phyloP scores from a whole-genome alignment of 2,113 vertebrate genomes.

The Microcebus griseorufus region DNA sequence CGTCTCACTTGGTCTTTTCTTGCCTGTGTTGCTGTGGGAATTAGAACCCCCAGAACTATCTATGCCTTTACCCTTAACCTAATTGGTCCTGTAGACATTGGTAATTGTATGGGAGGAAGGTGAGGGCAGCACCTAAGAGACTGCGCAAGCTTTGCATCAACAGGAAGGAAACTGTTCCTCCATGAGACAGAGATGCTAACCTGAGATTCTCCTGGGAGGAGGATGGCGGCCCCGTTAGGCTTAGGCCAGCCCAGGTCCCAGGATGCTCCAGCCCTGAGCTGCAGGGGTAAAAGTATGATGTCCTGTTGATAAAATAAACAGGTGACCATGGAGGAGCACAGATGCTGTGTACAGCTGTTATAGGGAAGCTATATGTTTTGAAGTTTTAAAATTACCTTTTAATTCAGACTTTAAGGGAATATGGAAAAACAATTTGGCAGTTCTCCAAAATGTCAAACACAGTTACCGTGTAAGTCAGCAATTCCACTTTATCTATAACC shows the following conservation, averaged over 20 bases:
- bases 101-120: no score
- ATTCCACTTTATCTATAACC: background rate
- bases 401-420: slow-evolving; percentile 23
- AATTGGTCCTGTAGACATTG: background rate
- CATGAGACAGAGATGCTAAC: background rate
- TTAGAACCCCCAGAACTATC: background rate
- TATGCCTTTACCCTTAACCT: background rate
- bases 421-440: background rate
- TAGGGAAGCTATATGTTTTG: slow-evolving; percentile 63
- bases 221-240: slow-evolving; percentile 59
- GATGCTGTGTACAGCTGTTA: slow-evolving; percentile 66
- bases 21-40: background rate
- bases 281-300: slow-evolving; percentile 58
- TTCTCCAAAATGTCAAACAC: slow-evolving; percentile 41
- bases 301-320: slow-evolving; percentile 67
- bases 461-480: background rate
- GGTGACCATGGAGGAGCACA: slow-evolving; percentile 58
- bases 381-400: slow-evolving; percentile 60
- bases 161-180: slow-evolving; percentile 44
- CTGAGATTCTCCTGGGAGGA: slow-evolving; percentile 64
- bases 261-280: slow-evolving; percentile 57
- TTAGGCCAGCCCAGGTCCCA: slow-evolving; percentile 50
- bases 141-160: background rate
- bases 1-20: background rate
- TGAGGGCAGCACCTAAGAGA: background rate